These are phyloP conservation scores for Dinocampus coccinellae DNA, from an alignment of 2,888 invertebrate species.

Conservation along the genomic window DNA sequence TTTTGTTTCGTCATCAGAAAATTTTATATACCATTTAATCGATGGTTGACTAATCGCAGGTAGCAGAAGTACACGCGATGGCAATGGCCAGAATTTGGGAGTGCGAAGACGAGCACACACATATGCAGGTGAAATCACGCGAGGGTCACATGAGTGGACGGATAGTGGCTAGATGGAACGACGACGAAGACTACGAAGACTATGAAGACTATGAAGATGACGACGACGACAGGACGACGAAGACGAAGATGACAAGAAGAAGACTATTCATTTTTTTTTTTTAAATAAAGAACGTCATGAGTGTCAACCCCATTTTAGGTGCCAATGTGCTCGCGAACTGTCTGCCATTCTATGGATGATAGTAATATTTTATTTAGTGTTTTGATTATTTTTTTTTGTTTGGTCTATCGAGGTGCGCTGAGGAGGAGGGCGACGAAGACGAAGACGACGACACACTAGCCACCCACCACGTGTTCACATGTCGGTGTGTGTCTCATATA, in stretches of 20 bases:
- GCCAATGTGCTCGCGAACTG: conserved; percentile 55
- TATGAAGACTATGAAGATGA: conserved; percentile 51
- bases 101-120: conserved; percentile 45
- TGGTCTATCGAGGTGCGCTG: conserved; percentile 63
- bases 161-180: conserved; percentile 61
- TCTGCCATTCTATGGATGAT: conserved; percentile 51
- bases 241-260: conserved; percentile 44
- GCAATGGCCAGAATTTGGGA: conserved; percentile 53
- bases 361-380: conserved; percentile 50
- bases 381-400: conserved; percentile 41
- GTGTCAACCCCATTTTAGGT: conserved; percentile 52
- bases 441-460: conserved; percentile 55
- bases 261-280: conserved; percentile 13
- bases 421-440: conserved; percentile 11
- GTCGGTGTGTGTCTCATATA: conserved; percentile 49
- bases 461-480: conserved; percentile 48
- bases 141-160: conserved; percentile 62
- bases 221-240: too few species aligned
- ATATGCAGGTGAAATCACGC: conserved; percentile 64
- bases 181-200: conserved; percentile 55
- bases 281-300: conserved; percentile 52
- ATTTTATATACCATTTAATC: conserved; percentile 46
- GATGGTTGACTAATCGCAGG: conserved; percentile 48
- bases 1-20: conserved; percentile 37
- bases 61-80: conserved; percentile 58